Evolutionary conservation across 2,888 invertebrate genomes (phyloP).

Genomic region (Punctoribates punctum): DNA sequence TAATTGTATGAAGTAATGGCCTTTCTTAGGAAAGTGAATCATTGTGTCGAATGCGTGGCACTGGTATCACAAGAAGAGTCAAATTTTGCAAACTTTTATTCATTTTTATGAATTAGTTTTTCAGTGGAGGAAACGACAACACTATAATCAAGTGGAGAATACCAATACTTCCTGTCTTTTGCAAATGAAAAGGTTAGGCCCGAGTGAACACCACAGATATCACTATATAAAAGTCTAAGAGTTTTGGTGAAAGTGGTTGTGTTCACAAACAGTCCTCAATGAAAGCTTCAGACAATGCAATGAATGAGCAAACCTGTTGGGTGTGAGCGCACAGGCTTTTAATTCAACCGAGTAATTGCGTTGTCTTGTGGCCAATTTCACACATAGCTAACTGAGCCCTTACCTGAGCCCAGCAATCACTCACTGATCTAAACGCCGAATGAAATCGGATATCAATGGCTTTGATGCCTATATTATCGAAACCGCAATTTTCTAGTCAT

Average conservation of each 20-base stretch:
- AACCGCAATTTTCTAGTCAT: slow-evolving; percentile 16
- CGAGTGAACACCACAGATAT: slow-evolving; percentile 25
- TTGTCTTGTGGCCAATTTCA: slow-evolving; percentile 39
- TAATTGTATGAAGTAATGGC: slow-evolving; percentile 2
- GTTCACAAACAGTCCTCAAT: slow-evolving; percentile 14
- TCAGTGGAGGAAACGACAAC: slow-evolving; percentile 20
- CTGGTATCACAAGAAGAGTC: slow-evolving; percentile 4
- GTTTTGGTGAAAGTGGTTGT: slow-evolving; percentile 17
- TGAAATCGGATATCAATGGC: slow-evolving; percentile 18
- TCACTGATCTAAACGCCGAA: not conserved
- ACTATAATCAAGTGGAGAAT: slow-evolving; percentile 33
- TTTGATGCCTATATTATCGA: not conserved
- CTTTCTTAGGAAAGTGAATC: slow-evolving; percentile 17
- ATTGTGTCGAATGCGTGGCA: slow-evolving; percentile 6
- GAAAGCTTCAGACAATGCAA: not conserved
- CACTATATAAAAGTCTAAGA: not conserved
- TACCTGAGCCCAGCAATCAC: slow-evolving; percentile 3
- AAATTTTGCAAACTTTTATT: slow-evolving; percentile 3
- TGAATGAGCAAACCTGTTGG: slow-evolving; percentile 38
- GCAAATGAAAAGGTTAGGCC: slow-evolving; percentile 26
- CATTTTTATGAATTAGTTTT: slow-evolving; percentile 31
- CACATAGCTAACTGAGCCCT: slow-evolving; percentile 15
- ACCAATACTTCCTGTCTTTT: slow-evolving; percentile 33
- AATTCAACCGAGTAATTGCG: slow-evolving; percentile 35
- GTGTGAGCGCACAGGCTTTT: slow-evolving; percentile 32